Base-by-base conservation (phyloP, 2,888 invertebrate genomes). In the Meganola albula region DNA sequence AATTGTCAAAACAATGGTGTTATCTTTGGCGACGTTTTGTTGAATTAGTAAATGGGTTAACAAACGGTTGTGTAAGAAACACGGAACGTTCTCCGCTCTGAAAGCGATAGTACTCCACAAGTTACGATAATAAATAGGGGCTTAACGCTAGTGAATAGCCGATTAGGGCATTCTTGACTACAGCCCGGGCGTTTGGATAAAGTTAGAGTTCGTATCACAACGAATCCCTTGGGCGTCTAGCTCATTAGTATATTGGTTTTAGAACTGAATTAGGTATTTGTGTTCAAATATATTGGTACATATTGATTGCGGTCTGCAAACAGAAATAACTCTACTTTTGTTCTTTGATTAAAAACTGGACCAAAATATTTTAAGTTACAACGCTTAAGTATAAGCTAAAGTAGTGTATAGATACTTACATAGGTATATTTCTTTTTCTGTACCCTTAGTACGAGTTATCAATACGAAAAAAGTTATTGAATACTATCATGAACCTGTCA, bases 31-130 rank as follows among this genome's bases (percentile, higher is more conserved):
- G 56, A 58, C 71, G 67, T 75, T 74, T 70, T 66, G 72, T 76
- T 78, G 74, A 78, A 78, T 78, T 75, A 76, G 74, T 78, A 68
- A 76, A 67, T 74, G 74, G 76, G 74, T 75, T 60, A 64, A 78
- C 66, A 74, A 75, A 75, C 67, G 69, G 69, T 44, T 55, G 58
- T 60, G 67, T 70, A 71, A 74, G 68, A 69, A 72, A 67, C 70
- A 62, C 60, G 61, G 58, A 74, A 74, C 72, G 66, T 64, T 69
- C 71, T 63, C 66, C 48, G 58, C 58, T 51, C 64, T 58, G 67
- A 74, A 78, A 74, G 64, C 75, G 74, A 78, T 80, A 80, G 78
- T 76, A 70, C 64, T 64, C 61, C 63, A 66, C 78, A 77, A 79
- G 76, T 76, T 78, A 72, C 74, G 64, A 80, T 79, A 79, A 74